Evolutionary conservation across 2,113 vertebrate species (phyloP).

Genomic region (Cervus canadensis): DNA sequence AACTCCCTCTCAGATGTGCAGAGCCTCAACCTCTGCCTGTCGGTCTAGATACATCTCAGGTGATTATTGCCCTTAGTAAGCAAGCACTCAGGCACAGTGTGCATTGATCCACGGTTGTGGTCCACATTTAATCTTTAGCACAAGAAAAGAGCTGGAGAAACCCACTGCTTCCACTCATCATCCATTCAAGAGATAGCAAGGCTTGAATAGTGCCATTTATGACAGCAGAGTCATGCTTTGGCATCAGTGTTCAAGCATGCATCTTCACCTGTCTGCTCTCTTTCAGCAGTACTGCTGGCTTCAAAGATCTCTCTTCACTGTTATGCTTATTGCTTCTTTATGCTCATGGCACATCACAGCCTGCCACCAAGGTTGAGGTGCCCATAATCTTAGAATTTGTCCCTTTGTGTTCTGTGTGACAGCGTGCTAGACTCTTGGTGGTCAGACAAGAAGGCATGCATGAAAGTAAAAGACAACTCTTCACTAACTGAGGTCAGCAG

Average conservation of each 20-base stretch:
- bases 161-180: neutral
- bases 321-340: neutral
- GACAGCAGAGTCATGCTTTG: neutral
- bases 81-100: neutral
- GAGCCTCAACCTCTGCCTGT: neutral
- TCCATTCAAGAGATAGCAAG: neutral
- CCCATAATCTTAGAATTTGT: neutral
- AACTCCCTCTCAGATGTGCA: neutral
- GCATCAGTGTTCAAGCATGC: neutral
- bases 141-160: neutral
- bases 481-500: neutral
- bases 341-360: neutral
- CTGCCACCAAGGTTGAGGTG: neutral
- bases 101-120: neutral
- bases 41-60: neutral
- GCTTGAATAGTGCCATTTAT: neutral
- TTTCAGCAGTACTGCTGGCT: neutral
- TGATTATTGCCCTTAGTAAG: conserved; percentile 6
- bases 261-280: neutral
- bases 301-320: neutral
- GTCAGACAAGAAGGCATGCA: neutral
- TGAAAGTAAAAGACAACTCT: neutral
- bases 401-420: neutral
- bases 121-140: neutral
- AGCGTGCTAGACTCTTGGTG: neutral